Base-by-base conservation (phyloP, 2,888 invertebrate species). In the Brassicogethes aeneus region DNA sequence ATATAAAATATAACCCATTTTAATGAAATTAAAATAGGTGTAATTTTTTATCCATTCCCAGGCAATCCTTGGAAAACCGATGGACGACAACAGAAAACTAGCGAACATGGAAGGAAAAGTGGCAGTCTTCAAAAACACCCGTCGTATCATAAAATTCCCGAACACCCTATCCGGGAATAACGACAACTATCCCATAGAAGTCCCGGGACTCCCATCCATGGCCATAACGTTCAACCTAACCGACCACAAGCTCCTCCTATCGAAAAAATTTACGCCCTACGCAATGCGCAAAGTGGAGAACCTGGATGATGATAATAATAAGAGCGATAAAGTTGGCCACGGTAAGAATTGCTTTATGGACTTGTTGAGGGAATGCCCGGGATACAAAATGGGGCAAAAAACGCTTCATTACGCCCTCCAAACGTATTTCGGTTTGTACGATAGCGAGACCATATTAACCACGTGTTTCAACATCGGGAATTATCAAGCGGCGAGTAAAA, bases 81-180 rank as follows among this genome's bases (percentile, higher is more conserved):
- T 71, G 7, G 64, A 75, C 14, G 77, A 76, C 45, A 76, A 77
- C 39, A 71, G 74, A 50, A 71, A 70, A 36, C 10, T 23, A 5
- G 71, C 75, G 39, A 15, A 34, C 17, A 41, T 43, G 14, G 76
- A 79, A 36, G 75, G 72, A 39, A 75, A 68, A 52, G 64, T 83
- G 7, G 75, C 84, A 15, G 73, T 82, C 64, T 74, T 83, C 62
- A 82, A 82, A 60, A 82, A 81, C 5, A 80, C 81, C 1, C 82
- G 79, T 60, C 72, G 85, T n/a, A 74, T 84, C 2, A 76, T 85
- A 33, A 80, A 82, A 62, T 73, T 83, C 39, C 81, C 82, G 1
- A 72, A 62, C 42, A 56, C 58, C 33, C 48, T 55, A 15, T 60
- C 60, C 35, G 59, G 57, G 8, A 60, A 55, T 40, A 48, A 59